These are phyloP conservation scores for Drosophila tristis DNA, from an alignment of 1,140 invertebrate species.

Conservation along the genomic window DNA sequence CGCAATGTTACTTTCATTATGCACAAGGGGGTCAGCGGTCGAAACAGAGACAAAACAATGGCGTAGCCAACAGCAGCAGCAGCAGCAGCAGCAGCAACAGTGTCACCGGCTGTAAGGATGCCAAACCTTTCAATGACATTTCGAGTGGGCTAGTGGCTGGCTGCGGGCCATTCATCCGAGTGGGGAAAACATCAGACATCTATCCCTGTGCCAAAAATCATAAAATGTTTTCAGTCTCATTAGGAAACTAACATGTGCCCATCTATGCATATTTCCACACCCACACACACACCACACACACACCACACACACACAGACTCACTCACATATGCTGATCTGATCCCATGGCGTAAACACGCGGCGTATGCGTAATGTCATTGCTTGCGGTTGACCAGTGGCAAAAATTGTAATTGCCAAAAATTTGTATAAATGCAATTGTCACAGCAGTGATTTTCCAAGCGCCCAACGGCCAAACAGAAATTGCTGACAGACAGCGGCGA, in stretches of 20 bases:
- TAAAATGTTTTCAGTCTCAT: slow-evolving; percentile 3
- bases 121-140: slow-evolving; percentile 54
- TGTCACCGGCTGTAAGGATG: slow-evolving; percentile 1
- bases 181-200: no score
- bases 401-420: slow-evolving; percentile 56
- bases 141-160: slow-evolving; percentile 45
- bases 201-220: not conserved
- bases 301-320: not conserved
- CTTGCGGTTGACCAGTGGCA: slow-evolving; percentile 27
- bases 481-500: slow-evolving; percentile 2
- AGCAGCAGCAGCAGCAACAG: slow-evolving; percentile 27
- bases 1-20: slow-evolving; percentile 81
- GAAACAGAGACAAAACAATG: no score
- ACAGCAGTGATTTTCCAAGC: slow-evolving; percentile 31
- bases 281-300: not conserved
- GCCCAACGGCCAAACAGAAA: not conserved
- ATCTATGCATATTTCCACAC: slow-evolving; percentile 30
- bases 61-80: slow-evolving; percentile 51
- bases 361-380: slow-evolving; percentile 64
- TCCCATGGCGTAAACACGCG: slow-evolving; percentile 21
- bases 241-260: slow-evolving; percentile 24
- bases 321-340: not conserved
- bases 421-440: slow-evolving; percentile 69
- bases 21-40: slow-evolving; percentile 49
- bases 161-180: not conserved